phyloP scores from a whole-genome alignment of 2,797 vertebrate species.

The Chiroxiphia lanceolata region DNA sequence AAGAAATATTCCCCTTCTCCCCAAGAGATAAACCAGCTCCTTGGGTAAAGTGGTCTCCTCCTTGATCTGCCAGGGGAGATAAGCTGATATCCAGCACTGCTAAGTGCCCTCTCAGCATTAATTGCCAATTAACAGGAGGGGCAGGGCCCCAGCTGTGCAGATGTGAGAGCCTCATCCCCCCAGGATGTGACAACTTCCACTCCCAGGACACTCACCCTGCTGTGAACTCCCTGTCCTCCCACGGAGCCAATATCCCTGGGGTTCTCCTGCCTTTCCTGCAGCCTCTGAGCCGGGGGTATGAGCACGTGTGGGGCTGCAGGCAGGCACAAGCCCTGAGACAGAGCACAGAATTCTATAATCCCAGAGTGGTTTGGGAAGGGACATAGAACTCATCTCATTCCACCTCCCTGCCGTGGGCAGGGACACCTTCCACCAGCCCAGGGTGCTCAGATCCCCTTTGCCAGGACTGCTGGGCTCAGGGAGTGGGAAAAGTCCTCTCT shows the following conservation, averaged over 20 bases:
- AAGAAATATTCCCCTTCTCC: background rate
- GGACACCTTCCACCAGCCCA: background rate
- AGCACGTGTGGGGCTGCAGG: fast-evolving
- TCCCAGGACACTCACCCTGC: background rate
- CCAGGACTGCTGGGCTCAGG: background rate
- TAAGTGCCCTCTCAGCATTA: background rate
- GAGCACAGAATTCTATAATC: fast-evolving
- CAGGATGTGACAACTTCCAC: background rate
- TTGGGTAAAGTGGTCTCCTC: background rate
- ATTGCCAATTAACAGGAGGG: background rate
- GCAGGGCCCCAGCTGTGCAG: background rate
- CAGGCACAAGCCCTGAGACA: background rate
- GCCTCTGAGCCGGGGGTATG: fast-evolving
- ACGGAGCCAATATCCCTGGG: fast-evolving
- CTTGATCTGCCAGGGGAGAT: background rate
- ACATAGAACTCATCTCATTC: background rate
- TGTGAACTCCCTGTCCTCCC: background rate
- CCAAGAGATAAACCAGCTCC: background rate
- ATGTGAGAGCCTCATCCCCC: background rate
- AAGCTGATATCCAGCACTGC: background rate
- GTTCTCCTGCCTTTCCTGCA: background rate
- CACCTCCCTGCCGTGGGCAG: background rate
- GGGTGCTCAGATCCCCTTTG: background rate
- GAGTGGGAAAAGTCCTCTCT: background rate
- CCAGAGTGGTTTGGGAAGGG: background rate